phyloP scores from a whole-genome alignment of 2,113 vertebrate genomes.

The Sceloporus undulatus region DNA sequence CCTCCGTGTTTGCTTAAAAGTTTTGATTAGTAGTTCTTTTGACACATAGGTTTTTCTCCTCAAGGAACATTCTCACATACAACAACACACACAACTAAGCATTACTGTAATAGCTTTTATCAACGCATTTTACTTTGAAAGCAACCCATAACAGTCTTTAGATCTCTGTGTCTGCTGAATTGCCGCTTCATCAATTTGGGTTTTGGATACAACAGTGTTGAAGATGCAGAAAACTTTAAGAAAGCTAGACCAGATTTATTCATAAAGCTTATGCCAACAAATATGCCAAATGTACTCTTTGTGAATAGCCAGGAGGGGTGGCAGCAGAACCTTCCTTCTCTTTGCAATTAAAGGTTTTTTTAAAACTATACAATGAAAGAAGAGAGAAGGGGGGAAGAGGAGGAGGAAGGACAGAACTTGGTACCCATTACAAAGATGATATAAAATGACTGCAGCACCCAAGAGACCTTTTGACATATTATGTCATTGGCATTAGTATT shows the following conservation, averaged over 20 bases:
- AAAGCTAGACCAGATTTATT: rapidly evolving
- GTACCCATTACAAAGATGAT: not conserved
- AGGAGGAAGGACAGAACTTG: not conserved
- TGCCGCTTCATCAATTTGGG: not conserved
- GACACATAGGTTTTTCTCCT: not conserved
- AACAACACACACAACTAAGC: too few relatives aligned
- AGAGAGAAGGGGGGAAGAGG: not conserved
- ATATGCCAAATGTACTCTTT: not conserved
- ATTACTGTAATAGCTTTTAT: too few relatives aligned
- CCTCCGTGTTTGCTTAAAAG: too few relatives aligned
- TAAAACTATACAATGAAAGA: not conserved
- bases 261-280: rapidly evolving
- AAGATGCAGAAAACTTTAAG: not conserved
- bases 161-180: not conserved
- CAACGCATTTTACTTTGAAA: too few relatives aligned
- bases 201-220: not conserved
- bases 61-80: not conserved
- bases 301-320: slow-evolving; percentile 68
- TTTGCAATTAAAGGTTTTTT: not conserved
- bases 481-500: not conserved
- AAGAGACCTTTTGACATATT: not conserved
- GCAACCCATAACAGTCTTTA: not conserved
- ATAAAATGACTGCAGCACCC: not conserved
- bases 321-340: slow-evolving; percentile 66
- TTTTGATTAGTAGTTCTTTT: not conserved